A percentile compares a stretch with the other conserved stretches of the same genome.
These are phyloP conservation scores for Ischnura elegans DNA, from an alignment of 2,888 invertebrate genomes.

Conservation along the genomic window DNA sequence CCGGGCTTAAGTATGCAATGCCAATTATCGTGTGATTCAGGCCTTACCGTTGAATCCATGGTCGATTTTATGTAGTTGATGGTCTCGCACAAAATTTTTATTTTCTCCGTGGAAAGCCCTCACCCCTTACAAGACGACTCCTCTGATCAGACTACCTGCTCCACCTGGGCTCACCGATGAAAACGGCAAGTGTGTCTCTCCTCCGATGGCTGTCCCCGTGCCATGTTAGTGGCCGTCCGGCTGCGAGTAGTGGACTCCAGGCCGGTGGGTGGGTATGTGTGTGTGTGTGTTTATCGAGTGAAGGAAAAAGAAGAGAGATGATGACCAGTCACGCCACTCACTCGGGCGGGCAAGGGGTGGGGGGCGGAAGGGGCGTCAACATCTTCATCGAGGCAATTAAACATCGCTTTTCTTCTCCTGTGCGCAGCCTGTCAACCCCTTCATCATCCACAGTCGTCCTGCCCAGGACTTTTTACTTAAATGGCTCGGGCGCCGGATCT, in stretches of 20 bases:
- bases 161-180: not conserved
- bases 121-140: too few species aligned
- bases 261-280: not conserved
- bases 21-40: too few species aligned
- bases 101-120: too few species aligned
- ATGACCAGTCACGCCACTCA: slow-evolving; percentile 24
- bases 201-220: not conserved
- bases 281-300: not conserved
- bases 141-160: not conserved
- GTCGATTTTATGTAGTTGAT: too few species aligned
- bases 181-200: not conserved
- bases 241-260: not conserved
- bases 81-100: too few species aligned
- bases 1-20: too few species aligned
- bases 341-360: not conserved
- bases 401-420: slow-evolving; percentile 10
- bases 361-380: slow-evolving; percentile 26
- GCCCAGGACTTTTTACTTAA: not conserved
- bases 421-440: not conserved
- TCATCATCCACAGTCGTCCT: not conserved
- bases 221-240: not conserved
- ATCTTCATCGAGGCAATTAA: slow-evolving; percentile 49
- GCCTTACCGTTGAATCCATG: too few species aligned
- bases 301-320: not conserved
- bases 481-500: not conserved